Conservation (phyloP, 2,113 vertebrate species). For the Solenodon paradoxus region DNA sequence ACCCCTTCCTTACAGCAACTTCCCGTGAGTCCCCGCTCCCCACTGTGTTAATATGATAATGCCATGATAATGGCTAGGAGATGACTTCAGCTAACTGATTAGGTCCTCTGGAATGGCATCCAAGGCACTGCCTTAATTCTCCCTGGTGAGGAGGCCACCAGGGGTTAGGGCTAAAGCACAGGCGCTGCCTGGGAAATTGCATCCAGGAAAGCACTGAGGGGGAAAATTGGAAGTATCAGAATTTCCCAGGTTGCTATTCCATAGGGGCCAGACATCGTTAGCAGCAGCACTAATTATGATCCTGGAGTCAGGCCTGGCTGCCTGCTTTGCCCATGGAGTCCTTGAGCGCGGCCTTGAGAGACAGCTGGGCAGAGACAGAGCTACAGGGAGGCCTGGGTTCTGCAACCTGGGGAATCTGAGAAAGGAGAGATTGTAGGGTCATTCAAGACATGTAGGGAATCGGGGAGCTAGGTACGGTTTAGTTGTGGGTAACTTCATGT, state of each 20-base stretch:
- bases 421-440: neutral
- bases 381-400: neutral
- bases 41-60: constrained; percentile 59
- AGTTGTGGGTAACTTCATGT: neutral
- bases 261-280: constrained; percentile 50
- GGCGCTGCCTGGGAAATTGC: neutral
- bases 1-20: neutral
- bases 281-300: constrained; percentile 59
- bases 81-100: constrained; percentile 41
- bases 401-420: neutral
- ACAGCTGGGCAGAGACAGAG: neutral
- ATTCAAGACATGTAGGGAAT: neutral
- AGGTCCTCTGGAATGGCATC: constrained; percentile 34
- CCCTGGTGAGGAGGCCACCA: neutral
- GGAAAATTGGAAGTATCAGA: constrained; percentile 58
- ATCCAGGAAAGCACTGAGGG: constrained; percentile 44
- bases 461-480: neutral
- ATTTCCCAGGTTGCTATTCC: constrained; percentile 63
- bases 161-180: constrained; percentile 18
- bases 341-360: constrained; percentile 17
- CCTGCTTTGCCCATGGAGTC: neutral
- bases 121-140: constrained; percentile 40
- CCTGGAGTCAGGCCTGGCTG: constrained; percentile 38
- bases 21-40: neutral
- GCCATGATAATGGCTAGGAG: neutral